These are phyloP conservation scores for Plusia festucae DNA, from an alignment of 2,888 invertebrate species.

Conservation along the genomic window DNA sequence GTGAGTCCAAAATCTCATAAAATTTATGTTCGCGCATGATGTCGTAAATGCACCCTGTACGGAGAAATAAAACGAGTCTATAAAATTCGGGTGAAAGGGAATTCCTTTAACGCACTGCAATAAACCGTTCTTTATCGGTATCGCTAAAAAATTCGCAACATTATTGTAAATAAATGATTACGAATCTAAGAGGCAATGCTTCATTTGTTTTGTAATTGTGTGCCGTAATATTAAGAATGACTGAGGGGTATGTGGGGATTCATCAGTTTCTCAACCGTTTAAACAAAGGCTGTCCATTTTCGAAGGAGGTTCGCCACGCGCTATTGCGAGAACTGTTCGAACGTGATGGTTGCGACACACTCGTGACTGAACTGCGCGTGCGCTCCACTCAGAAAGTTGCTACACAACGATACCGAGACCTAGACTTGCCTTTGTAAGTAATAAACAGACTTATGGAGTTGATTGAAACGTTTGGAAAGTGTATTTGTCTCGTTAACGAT, in stretches of 20 bases:
- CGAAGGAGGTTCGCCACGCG: constrained; percentile 66
- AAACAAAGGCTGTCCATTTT: constrained; percentile 71
- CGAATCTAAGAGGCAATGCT: constrained; percentile 35
- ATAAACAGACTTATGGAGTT: constrained; percentile 19
- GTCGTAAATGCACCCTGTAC: constrained; percentile 80
- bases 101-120: constrained; percentile 68
- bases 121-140: constrained; percentile 67
- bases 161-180: constrained; percentile 50
- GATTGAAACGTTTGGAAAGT: constrained; percentile 30
- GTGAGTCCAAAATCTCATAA: constrained; percentile 78
- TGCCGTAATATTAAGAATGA: constrained; percentile 13
- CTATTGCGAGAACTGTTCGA: constrained; percentile 64
- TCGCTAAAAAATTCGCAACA: constrained; percentile 53
- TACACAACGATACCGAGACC: constrained; percentile 54
- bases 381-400: constrained; percentile 56
- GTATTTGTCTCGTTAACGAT: constrained; percentile 24
- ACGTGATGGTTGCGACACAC: constrained; percentile 68
- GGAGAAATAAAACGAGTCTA: constrained; percentile 73
- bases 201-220: constrained; percentile 28
- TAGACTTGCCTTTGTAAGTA: constrained; percentile 51
- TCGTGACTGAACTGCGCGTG: constrained; percentile 72
- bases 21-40: constrained; percentile 81
- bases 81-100: constrained; percentile 76
- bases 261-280: constrained; percentile 55
- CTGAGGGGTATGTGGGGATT: constrained; percentile 46